These are phyloP conservation scores for Poeciliopsis prolifica DNA, from an alignment of 2,113 vertebrate species.

Conservation along the genomic window DNA sequence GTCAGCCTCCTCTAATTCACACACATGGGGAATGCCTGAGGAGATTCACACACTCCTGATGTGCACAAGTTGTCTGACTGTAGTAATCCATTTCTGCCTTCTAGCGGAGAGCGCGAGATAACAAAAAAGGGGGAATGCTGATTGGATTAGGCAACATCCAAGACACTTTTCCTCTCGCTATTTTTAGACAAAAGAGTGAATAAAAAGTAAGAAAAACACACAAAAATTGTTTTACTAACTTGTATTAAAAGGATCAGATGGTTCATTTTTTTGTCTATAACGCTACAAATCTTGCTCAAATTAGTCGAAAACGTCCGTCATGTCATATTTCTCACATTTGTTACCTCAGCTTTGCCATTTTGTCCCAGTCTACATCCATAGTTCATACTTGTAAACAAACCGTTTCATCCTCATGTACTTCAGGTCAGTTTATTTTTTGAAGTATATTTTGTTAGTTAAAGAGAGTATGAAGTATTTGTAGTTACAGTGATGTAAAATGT, in stretches of 20 bases:
- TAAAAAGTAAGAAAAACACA: no score
- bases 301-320: no score
- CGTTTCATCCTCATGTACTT: no score
- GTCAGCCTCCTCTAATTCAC: slow-evolving; percentile 47
- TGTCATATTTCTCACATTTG: no score
- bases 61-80: slow-evolving; percentile 27
- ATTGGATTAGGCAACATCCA: slow-evolving; percentile 20
- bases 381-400: no score
- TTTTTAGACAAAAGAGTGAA: slow-evolving; percentile 14
- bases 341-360: no score
- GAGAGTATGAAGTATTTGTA: background rate
- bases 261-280: no score
- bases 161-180: slow-evolving; percentile 24
- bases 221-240: background rate
- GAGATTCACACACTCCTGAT: slow-evolving; percentile 45
- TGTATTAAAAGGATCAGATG: no score
- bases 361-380: no score
- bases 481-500: background rate
- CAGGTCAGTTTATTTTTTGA: background rate
- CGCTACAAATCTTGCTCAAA: no score
- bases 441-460: background rate
- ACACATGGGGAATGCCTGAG: slow-evolving; percentile 37
- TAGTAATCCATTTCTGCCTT: slow-evolving; percentile 44
- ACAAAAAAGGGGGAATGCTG: slow-evolving; percentile 10
- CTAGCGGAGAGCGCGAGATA: slow-evolving; percentile 7